Conservation (phyloP, 1,140 invertebrate genomes). For the Heliothis virescens region DNA sequence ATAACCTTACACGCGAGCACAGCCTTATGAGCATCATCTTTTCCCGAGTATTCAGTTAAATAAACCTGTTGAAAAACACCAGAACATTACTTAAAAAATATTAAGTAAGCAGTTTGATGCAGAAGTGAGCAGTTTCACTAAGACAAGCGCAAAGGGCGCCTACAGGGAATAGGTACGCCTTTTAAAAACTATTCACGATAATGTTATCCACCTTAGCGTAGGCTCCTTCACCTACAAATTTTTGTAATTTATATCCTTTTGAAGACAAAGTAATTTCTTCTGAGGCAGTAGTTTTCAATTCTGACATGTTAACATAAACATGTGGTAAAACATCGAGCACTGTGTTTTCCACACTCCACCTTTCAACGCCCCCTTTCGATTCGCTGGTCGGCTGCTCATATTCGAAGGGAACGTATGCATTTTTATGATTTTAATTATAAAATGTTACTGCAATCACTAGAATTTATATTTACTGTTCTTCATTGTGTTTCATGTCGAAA, state of each 20-base stretch:
- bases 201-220: constrained; percentile 87
- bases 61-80: constrained; percentile 83
- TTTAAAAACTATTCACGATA: neutral
- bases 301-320: constrained; percentile 77
- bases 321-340: constrained; percentile 60
- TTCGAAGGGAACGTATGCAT: constrained; percentile 67
- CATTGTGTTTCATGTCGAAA: constrained; percentile 45
- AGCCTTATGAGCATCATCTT: constrained; percentile 72
- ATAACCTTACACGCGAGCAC: constrained; percentile 91
- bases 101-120: neutral
- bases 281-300: constrained; percentile 83
- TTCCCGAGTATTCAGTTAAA: constrained; percentile 86
- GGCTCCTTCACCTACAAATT: constrained; percentile 89
- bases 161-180: neutral
- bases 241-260: constrained; percentile 87
- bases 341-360: constrained; percentile 48
- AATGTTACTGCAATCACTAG: constrained; percentile 59
- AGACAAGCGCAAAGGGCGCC: neutral
- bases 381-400: constrained; percentile 56
- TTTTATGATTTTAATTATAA: constrained; percentile 64
- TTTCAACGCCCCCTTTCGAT: constrained; percentile 47
- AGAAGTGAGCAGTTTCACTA: too few species aligned
- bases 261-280: constrained; percentile 87
- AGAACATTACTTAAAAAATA: constrained; percentile 15
- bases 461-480: constrained; percentile 64